These are phyloP conservation scores for Fabriciana adippe DNA, from an alignment of 2,888 invertebrate genomes.

Conservation along the genomic window DNA sequence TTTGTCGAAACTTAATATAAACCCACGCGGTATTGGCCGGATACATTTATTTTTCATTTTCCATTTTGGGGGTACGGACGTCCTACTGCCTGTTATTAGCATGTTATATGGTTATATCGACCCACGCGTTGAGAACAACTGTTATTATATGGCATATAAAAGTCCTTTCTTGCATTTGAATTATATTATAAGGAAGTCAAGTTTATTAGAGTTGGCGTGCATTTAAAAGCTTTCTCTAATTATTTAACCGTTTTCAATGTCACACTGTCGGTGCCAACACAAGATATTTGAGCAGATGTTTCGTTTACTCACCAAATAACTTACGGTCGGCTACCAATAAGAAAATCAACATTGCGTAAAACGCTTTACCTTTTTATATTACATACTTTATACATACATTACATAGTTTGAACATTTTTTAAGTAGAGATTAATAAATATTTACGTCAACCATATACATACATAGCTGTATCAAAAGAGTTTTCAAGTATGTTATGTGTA, in stretches of 20 bases:
- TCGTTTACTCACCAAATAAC: constrained; percentile 61
- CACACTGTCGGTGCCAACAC: constrained; percentile 51
- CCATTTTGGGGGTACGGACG: constrained; percentile 75
- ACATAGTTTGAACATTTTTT: constrained; percentile 25
- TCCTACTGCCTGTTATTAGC: constrained; percentile 72
- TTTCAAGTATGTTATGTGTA: constrained; percentile 1
- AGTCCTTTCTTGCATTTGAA: constrained; percentile 23
- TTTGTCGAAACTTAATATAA: constrained; percentile 26
- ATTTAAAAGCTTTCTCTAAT: constrained; percentile 23
- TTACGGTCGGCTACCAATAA: constrained; percentile 50
- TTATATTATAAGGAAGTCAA: constrained; percentile 21
- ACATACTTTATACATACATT: constrained; percentile 6
- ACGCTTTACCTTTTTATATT: constrained; percentile 41
- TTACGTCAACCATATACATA: background rate
- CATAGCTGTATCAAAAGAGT: background rate
- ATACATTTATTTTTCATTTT: constrained; percentile 76
- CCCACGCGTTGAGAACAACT: constrained; percentile 51
- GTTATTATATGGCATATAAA: constrained; percentile 29
- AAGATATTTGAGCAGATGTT: constrained; percentile 54
- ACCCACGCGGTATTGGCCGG: constrained; percentile 66
- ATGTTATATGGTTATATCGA: constrained; percentile 54
- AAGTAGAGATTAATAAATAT: constrained; percentile 4
- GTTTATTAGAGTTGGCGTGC: background rate
- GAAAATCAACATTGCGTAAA: constrained; percentile 58
- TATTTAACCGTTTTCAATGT: constrained; percentile 24